A percentile compares a stretch with the other conserved stretches of the same genome.
These are phyloP conservation scores for Tiliqua scincoides DNA, from an alignment of 2,113 vertebrate species.

Conservation along the genomic window DNA sequence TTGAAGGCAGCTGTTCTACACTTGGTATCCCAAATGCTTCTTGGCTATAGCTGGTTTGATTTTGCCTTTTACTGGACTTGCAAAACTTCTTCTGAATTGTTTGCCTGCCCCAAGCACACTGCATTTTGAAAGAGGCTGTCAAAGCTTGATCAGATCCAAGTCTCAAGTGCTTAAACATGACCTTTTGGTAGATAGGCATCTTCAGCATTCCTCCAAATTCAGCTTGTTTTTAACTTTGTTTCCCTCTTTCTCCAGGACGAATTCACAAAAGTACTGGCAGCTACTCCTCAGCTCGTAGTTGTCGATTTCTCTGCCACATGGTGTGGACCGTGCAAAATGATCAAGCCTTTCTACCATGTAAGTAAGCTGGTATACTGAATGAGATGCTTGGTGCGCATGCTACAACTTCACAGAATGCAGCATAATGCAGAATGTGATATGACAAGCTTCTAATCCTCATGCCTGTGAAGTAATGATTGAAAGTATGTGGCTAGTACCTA, in stretches of 20 bases:
- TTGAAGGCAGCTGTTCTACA: neutral
- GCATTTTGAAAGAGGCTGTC: neutral
- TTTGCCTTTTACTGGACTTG: neutral
- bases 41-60: neutral
- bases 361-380: conserved; percentile 58
- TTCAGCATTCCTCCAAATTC: neutral
- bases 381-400: neutral
- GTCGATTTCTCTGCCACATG: conserved; percentile 91
- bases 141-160: no score
- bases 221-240: neutral
- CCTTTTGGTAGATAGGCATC: neutral
- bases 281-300: conserved; percentile 82
- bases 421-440: no score
- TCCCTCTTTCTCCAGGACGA: conserved; percentile 63
- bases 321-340: conserved; percentile 90
- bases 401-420: neutral
- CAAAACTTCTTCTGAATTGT: neutral
- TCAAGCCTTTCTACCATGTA: conserved; percentile 83
- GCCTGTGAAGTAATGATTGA: no score
- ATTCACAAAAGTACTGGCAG: conserved; percentile 71
- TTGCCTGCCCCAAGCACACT: neutral
- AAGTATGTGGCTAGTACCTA: no score
- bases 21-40: no score
- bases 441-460: no score
- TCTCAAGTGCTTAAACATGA: no score